A percentile compares a stretch with the other conserved stretches of the same genome.
Evolutionary conservation across 2,113 vertebrate genomes (phyloP).

Genomic region (Geothlypis trichas): DNA sequence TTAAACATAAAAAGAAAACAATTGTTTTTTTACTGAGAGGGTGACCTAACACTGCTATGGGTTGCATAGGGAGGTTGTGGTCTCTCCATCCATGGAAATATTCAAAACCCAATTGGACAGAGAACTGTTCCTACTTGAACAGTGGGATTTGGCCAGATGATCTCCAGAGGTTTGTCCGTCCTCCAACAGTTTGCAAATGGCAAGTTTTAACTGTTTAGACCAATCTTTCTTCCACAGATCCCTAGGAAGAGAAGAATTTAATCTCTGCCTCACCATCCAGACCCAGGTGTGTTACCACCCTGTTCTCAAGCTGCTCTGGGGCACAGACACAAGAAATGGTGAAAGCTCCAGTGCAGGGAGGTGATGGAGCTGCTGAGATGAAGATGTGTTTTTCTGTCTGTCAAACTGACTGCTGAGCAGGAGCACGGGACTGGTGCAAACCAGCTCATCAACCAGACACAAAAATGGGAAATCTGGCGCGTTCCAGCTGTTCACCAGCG

Average conservation of each 20-base stretch:
- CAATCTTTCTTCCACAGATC: not conserved
- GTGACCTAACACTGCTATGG: not conserved
- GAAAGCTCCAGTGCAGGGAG: not conserved
- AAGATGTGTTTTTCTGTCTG: not conserved
- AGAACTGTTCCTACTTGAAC: not conserved
- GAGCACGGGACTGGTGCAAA: not conserved
- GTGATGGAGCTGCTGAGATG: not conserved
- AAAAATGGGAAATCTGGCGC: not conserved
- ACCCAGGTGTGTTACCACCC: not conserved
- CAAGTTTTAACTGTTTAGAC: not conserved
- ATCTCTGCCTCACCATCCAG: not conserved
- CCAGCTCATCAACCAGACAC: not conserved
- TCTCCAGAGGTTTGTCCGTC: not conserved
- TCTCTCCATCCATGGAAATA: not conserved
- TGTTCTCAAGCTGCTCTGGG: not conserved
- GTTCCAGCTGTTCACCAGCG: constrained; percentile 10
- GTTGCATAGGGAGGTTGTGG: not conserved
- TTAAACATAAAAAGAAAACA: not conserved
- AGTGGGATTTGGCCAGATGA: not conserved
- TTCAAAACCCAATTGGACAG: not conserved
- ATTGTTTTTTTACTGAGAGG: not conserved
- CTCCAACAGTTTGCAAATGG: not conserved
- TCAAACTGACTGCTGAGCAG: not conserved
- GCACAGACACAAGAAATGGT: not conserved
- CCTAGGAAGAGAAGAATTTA: not conserved